Evolutionary conservation across 2,797 vertebrate species (phyloP).

Genomic region (Lutjanus argentimaculatus): DNA sequence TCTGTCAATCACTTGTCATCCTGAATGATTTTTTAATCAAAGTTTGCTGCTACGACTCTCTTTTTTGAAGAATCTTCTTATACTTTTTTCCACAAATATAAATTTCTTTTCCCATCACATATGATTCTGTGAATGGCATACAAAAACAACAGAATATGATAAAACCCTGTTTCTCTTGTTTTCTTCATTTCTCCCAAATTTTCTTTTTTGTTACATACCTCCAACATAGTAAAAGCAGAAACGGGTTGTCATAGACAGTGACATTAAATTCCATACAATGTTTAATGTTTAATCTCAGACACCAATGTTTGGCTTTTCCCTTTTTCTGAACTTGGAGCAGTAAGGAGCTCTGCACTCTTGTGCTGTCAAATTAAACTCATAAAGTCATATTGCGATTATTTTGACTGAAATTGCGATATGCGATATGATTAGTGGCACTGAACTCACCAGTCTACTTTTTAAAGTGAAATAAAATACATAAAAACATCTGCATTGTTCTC

Average conservation of each 20-base stretch:
- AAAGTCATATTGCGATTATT: too few species aligned
- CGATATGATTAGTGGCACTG: too few species aligned
- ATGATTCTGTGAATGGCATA: too few species aligned
- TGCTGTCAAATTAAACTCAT: neutral
- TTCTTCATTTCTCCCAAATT: neutral
- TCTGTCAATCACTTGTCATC: neutral
- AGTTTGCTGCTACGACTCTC: neutral
- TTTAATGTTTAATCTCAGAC: too few species aligned
- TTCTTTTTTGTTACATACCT: neutral
- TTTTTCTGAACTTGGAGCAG: too few species aligned
- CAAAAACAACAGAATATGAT: too few species aligned
- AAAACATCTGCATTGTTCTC: neutral
- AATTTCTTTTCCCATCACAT: too few species aligned
- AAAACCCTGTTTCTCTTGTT: too few species aligned
- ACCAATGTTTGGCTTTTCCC: too few species aligned
- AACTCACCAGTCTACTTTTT: neutral
- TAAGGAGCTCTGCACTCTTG: too few species aligned
- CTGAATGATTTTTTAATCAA: too few species aligned
- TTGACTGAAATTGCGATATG: too few species aligned
- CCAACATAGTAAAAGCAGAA: neutral
- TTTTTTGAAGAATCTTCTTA: neutral
- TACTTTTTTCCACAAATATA: neutral
- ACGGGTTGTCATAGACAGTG: neutral
- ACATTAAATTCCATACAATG: neutral
- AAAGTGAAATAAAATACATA: neutral